Conservation (phyloP, 2,113 vertebrate genomes). For the Rhinolophus sinicus region DNA sequence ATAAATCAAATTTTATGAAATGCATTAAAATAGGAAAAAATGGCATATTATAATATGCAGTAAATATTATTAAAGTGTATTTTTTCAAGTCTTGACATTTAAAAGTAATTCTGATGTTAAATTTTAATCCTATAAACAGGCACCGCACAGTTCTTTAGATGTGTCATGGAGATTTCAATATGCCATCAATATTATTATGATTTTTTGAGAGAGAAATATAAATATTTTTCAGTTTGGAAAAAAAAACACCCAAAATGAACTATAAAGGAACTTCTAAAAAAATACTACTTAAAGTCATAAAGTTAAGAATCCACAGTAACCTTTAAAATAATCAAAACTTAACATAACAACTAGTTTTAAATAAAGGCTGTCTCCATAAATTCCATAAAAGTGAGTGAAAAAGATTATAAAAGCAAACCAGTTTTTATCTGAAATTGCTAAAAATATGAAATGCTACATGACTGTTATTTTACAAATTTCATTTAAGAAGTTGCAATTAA, state of each 20-base stretch:
- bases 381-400: not conserved
- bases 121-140: slow-evolving; percentile 73
- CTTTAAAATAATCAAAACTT: not conserved
- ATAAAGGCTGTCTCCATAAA: not conserved
- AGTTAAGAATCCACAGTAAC: not conserved
- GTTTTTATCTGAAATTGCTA: not conserved
- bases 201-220: slow-evolving; percentile 47
- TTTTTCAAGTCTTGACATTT: slow-evolving; percentile 73
- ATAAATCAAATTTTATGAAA: slow-evolving; percentile 56
- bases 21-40: slow-evolving; percentile 68
- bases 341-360: not conserved
- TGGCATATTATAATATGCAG: slow-evolving; percentile 69
- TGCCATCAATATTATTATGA: slow-evolving; percentile 61
- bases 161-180: slow-evolving; percentile 70
- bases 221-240: slow-evolving; percentile 61
- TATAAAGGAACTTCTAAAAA: not conserved
- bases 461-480: not conserved
- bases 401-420: not conserved
- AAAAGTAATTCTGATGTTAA: slow-evolving; percentile 76
- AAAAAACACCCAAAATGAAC: slow-evolving; percentile 50
- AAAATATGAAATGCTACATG: not conserved
- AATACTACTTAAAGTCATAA: not conserved
- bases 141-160: slow-evolving; percentile 44
- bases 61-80: slow-evolving; percentile 75
- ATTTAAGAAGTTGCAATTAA: not conserved